These are phyloP conservation scores for Chloebia gouldiae DNA, from an alignment of 2,113 vertebrate genomes.

Conservation along the genomic window DNA sequence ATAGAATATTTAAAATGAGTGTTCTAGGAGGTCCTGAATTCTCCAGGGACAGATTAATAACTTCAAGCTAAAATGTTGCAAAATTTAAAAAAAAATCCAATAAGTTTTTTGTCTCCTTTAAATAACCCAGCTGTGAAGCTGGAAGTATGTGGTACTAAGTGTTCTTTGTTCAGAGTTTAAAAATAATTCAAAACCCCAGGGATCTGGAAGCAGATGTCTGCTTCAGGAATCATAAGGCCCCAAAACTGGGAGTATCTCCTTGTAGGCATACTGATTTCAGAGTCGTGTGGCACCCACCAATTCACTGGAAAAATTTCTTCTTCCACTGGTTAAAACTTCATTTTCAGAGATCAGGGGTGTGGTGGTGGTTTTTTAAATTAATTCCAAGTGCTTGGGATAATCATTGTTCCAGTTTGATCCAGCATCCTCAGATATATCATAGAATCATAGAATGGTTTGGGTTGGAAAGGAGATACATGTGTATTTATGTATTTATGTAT, in stretches of 20 bases:
- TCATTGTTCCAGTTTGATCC: not conserved
- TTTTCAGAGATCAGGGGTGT: not conserved
- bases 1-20: not conserved
- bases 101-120: constrained; percentile 38
- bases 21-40: constrained; percentile 10
- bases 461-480: not conserved
- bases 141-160: constrained; percentile 53
- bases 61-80: constrained; percentile 33
- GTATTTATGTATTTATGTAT: not conserved
- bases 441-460: not conserved
- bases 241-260: not conserved
- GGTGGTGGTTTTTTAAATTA: not conserved
- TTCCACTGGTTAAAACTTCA: not conserved
- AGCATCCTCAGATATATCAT: accelerated
- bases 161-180: constrained; percentile 63
- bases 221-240: constrained; percentile 7
- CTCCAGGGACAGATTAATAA: constrained; percentile 8
- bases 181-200: constrained; percentile 46
- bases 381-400: not conserved
- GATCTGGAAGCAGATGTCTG: constrained; percentile 58
- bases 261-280: not conserved
- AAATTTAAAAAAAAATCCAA: not conserved
- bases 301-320: not conserved
- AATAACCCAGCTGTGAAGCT: constrained; percentile 59
- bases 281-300: not conserved